These are phyloP conservation scores for Montipora sp. DNA, from an alignment of 64 coral and sea anemone genomes.

Conservation along the genomic window DNA sequence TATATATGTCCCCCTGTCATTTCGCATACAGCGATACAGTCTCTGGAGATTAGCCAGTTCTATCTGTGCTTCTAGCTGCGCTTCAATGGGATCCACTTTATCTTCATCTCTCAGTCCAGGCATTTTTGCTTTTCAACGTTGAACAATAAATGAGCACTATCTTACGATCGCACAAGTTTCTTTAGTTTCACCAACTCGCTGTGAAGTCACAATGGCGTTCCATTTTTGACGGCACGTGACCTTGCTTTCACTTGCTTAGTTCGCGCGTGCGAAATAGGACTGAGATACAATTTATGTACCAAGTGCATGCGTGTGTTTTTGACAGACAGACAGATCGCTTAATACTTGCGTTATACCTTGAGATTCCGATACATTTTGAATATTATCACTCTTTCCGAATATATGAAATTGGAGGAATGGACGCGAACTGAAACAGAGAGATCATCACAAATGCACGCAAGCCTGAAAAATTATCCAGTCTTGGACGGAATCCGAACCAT, in stretches of 20 bases:
- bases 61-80: conserved; percentile 82
- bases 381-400: too few species aligned
- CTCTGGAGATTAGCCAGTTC: conserved; percentile 78
- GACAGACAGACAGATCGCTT: too few species aligned
- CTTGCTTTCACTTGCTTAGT: not conserved
- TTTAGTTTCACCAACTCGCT: not conserved
- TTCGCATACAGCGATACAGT: conserved; percentile 88
- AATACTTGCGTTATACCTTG: too few species aligned
- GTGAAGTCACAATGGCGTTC: conserved; percentile 1
- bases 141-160: not conserved
- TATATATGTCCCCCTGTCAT: conserved; percentile 88
- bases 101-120: conserved; percentile 76
- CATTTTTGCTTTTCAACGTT: conserved; percentile 2
- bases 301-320: too few species aligned
- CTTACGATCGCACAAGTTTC: not conserved
- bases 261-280: not conserved
- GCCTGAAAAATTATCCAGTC: too few species aligned
- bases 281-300: not conserved
- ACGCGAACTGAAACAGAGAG: too few species aligned
- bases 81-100: conserved; percentile 84
- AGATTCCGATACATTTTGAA: too few species aligned
- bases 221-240: not conserved
- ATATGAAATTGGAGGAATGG: too few species aligned
- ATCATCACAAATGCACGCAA: too few species aligned
- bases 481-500: too few species aligned